These are phyloP conservation scores for Hypsopygia costalis DNA, from an alignment of 2,888 invertebrate genomes.

Conservation along the genomic window DNA sequence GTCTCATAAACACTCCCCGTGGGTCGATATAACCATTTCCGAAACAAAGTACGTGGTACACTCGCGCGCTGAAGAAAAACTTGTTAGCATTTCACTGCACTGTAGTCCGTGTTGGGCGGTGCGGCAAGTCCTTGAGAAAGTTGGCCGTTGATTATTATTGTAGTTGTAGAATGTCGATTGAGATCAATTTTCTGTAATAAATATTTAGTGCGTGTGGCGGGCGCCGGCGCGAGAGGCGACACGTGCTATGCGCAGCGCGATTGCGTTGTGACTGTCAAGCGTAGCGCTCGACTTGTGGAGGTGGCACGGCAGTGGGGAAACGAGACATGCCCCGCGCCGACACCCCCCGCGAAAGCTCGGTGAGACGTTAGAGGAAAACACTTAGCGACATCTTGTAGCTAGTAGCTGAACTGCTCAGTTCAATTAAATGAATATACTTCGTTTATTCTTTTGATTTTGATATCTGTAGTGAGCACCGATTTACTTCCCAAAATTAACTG, in stretches of 20 bases:
- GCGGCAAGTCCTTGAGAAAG: slow-evolving; percentile 34
- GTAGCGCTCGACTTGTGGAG: slow-evolving; percentile 60
- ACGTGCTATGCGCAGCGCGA: slow-evolving; percentile 59
- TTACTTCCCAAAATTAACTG: too few species aligned
- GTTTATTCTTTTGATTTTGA: too few species aligned
- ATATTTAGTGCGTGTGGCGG: slow-evolving; percentile 68
- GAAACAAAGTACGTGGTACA: slow-evolving; percentile 76
- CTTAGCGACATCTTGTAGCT: slow-evolving; percentile 53
- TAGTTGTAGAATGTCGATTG: slow-evolving; percentile 44
- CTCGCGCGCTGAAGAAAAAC: slow-evolving; percentile 66
- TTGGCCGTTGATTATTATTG: slow-evolving; percentile 38
- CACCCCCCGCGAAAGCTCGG: slow-evolving; percentile 48
- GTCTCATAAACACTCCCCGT: slow-evolving; percentile 78
- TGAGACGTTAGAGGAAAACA: slow-evolving; percentile 28
- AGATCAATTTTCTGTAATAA: slow-evolving; percentile 62
- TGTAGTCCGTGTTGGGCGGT: slow-evolving; percentile 46
- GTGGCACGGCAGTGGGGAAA: slow-evolving; percentile 70
- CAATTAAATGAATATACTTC: too few species aligned
- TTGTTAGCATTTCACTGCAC: slow-evolving; percentile 74
- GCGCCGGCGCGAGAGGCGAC: slow-evolving; percentile 49
- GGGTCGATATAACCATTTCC: slow-evolving; percentile 81
- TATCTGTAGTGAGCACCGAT: too few species aligned
- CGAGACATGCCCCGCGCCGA: slow-evolving; percentile 56
- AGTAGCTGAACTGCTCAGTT: slow-evolving; percentile 30
- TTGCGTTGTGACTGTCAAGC: slow-evolving; percentile 70